A percentile compares a stretch with the other conserved stretches of the same genome.
phyloP scores from a whole-genome alignment of 2,113 vertebrate species.

The Carassius auratus region DNA sequence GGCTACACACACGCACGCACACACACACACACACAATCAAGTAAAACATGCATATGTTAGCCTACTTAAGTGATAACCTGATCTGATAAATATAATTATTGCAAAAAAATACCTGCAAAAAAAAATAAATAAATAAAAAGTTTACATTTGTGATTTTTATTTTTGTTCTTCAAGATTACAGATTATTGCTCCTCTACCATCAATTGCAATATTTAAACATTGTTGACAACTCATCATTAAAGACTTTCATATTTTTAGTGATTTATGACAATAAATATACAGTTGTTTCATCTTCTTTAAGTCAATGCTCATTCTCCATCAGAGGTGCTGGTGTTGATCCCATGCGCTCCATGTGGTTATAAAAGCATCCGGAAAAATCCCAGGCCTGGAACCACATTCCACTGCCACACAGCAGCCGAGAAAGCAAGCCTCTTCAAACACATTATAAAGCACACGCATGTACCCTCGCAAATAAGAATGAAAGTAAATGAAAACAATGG shows the following conservation, averaged over 20 bases:
- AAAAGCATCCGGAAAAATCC: slow-evolving; percentile 54
- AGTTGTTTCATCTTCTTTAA: slow-evolving; percentile 71
- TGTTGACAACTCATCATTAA: slow-evolving; percentile 77
- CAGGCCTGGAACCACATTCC: slow-evolving; percentile 70
- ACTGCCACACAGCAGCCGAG: slow-evolving; percentile 59
- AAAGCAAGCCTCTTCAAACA: slow-evolving; percentile 47
- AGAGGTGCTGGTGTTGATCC: slow-evolving; percentile 87
- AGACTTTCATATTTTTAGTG: slow-evolving; percentile 72
- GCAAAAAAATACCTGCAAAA: slow-evolving; percentile 24
- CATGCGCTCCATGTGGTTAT: slow-evolving; percentile 54
- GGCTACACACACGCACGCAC: not conserved
- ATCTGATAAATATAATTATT: not conserved
- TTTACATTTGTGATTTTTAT: slow-evolving; percentile 59
- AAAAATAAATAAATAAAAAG: not conserved
- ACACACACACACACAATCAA: not conserved
- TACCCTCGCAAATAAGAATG: slow-evolving; percentile 30
- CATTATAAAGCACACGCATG: not conserved
- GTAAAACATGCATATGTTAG: not conserved
- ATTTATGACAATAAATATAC: slow-evolving; percentile 85
- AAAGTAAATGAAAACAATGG: slow-evolving; percentile 55
- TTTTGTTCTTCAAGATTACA: slow-evolving; percentile 91
- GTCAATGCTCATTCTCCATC: slow-evolving; percentile 69
- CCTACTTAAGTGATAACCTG: not conserved
- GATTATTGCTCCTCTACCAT: slow-evolving; percentile 98
- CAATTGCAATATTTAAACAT: slow-evolving; percentile 91